Evolutionary conservation across 2,888 invertebrate species (phyloP).

Genomic region (Selenia dentaria): DNA sequence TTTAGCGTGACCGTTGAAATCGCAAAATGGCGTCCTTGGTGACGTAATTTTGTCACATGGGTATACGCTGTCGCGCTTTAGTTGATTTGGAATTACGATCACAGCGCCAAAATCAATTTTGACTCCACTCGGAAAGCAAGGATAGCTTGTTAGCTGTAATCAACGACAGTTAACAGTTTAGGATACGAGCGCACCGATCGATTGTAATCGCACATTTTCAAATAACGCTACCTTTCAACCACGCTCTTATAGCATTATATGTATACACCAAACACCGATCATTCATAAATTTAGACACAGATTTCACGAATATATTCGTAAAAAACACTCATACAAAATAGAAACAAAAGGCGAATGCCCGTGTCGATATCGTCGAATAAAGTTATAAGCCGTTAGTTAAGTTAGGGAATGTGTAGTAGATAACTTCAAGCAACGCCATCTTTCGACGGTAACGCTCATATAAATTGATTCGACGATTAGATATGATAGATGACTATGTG

Average conservation of each 20-base stretch:
- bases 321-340: conserved; percentile 70
- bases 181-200: conserved; percentile 1
- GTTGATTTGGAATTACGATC: too few relatives aligned
- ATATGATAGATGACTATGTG: conserved; percentile 46
- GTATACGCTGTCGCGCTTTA: too few relatives aligned
- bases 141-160: too few relatives aligned
- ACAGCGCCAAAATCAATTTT: too few relatives aligned
- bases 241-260: conserved; percentile 52
- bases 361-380: conserved; percentile 48
- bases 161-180: too few relatives aligned
- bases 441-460: neutral
- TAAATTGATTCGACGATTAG: conserved; percentile 50
- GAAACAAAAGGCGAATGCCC: conserved; percentile 62
- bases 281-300: conserved; percentile 46
- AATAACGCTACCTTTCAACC: conserved; percentile 51
- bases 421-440: neutral
- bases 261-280: conserved; percentile 67
- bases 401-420: neutral
- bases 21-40: too few relatives aligned
- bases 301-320: conserved; percentile 41
- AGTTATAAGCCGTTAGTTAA: conserved; percentile 5
- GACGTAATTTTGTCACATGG: too few relatives aligned
- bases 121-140: too few relatives aligned
- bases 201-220: conserved; percentile 10
- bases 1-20: too few relatives aligned